Evolutionary conservation across 2,797 vertebrate species (phyloP).

Genomic region (Prionace glauca): DNA sequence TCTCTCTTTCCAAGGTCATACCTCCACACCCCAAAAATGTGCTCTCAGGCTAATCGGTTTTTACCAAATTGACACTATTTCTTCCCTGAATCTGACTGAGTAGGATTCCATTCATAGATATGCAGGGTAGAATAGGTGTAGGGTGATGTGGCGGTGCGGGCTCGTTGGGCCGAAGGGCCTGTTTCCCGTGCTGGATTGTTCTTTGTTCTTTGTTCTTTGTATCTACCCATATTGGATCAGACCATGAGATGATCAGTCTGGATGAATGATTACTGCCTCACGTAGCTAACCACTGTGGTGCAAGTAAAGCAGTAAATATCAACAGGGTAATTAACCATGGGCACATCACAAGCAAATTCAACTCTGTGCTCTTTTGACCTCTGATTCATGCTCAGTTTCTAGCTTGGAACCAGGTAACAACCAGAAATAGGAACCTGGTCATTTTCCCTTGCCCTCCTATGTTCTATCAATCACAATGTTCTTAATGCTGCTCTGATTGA

Average conservation of each 20-base stretch:
- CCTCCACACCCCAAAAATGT: too few species aligned
- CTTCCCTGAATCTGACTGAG: too few species aligned
- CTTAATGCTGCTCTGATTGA: background rate
- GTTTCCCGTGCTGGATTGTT: too few species aligned
- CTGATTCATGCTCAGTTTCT: background rate
- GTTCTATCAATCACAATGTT: background rate
- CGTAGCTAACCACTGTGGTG: background rate
- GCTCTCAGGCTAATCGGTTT: too few species aligned
- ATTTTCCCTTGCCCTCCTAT: background rate
- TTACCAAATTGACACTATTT: too few species aligned
- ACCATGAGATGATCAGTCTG: background rate
- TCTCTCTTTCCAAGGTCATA: too few species aligned
- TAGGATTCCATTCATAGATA: too few species aligned
- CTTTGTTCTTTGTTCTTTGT: too few species aligned
- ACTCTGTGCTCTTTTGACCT: background rate
- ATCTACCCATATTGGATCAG: too few species aligned
- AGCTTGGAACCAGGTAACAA: background rate
- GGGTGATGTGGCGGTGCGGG: too few species aligned
- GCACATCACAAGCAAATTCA: background rate
- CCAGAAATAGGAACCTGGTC: background rate
- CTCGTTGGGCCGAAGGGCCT: too few species aligned
- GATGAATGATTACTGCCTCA: background rate
- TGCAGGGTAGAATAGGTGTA: too few species aligned
- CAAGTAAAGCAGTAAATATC: background rate
- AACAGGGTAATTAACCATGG: background rate